Base-by-base conservation (phyloP, 2,888 invertebrate species). In the Rhodophaea formosa region DNA sequence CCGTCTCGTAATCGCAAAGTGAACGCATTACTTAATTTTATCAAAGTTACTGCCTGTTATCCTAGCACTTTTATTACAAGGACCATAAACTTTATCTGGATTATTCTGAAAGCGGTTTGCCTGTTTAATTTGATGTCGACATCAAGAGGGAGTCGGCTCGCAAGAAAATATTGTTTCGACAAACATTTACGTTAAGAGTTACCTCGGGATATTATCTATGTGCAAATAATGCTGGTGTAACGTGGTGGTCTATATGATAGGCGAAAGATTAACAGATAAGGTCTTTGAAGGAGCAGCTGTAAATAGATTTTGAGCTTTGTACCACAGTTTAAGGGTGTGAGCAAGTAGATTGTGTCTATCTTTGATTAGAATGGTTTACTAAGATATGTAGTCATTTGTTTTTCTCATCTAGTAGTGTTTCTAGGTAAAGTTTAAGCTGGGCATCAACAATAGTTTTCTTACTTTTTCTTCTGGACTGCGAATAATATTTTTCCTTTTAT, bases 81-180 rank as follows among this genome's bases (percentile, higher is more conserved):
- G 64, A 72, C 72, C 77, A 77, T 84, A 82, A 83, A 84, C 71
- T 82, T 83, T 81, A 86, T 86, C 85, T 80, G 74, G 77, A 77
- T 77, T 74, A 78, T 73, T 74, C 74, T 78, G 65, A 71, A 72
- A 72, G 74, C 76, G 77, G 78, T 74, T 71, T 76, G 83, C 75
- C 75, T 89, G 81, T 88, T 88, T 88, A 83, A 82, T 83, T 79
- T 84, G 84, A 85, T 89, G 88, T 88, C 85, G 84, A 89, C 88
- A 88, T 82, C 72, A 74, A 88, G 88, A 85, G 83, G 76, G 72
- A 62, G 75, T 30, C 30, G 49, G 74, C 74, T 71, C 66, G 63
- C 75, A 77, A 79, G 82, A 84, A 85, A 87, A 88, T 89, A 88
- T 88, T 88, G 82, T 88, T 81, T 69, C 75, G 76, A 76, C 82